These are phyloP conservation scores for Lycopodina hypogea DNA, from an alignment of 37 sponge, comb jelly and placozoan species.

Conservation along the genomic window DNA sequence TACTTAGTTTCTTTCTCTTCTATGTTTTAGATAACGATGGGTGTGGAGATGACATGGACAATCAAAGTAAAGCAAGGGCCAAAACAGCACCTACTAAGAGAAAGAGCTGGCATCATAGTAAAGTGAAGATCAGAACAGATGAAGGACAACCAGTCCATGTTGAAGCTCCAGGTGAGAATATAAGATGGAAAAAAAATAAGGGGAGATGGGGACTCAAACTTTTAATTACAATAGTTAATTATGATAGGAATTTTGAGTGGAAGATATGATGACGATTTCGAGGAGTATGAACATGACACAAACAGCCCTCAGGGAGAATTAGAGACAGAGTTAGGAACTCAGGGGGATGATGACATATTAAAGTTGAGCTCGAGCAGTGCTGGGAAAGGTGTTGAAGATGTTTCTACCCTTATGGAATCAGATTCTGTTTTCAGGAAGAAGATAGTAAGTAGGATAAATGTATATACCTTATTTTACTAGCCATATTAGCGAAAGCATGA, in stretches of 20 bases:
- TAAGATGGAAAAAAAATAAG: too few species aligned
- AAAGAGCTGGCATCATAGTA: slow-evolving; percentile 66
- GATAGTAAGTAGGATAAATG: slow-evolving; percentile 12
- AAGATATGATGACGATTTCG: slow-evolving; percentile 82
- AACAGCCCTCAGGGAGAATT: not conserved
- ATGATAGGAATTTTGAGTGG: slow-evolving; percentile 55
- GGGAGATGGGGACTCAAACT: too few species aligned
- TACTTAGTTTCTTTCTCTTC: not conserved
- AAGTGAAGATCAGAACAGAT: slow-evolving; percentile 58
- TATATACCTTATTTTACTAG: not conserved
- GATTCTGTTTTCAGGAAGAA: not conserved
- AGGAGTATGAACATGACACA: not conserved
- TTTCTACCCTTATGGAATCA: slow-evolving; percentile 14
- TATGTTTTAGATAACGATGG: not conserved
- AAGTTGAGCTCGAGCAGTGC: not conserved
- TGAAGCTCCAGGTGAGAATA: slow-evolving; percentile 49
- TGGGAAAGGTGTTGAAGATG: slow-evolving; percentile 6
- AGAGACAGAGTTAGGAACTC: not conserved
- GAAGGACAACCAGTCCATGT: slow-evolving; percentile 60
- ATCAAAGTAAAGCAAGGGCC: slow-evolving; percentile 8
- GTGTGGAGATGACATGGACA: not conserved
- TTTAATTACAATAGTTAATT: not conserved
- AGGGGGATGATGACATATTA: not conserved
- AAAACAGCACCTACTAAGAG: slow-evolving; percentile 82
- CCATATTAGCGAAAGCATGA: too few species aligned